Evolutionary conservation across 2,113 vertebrate species (phyloP).

Genomic region (Clarias batrachus): DNA sequence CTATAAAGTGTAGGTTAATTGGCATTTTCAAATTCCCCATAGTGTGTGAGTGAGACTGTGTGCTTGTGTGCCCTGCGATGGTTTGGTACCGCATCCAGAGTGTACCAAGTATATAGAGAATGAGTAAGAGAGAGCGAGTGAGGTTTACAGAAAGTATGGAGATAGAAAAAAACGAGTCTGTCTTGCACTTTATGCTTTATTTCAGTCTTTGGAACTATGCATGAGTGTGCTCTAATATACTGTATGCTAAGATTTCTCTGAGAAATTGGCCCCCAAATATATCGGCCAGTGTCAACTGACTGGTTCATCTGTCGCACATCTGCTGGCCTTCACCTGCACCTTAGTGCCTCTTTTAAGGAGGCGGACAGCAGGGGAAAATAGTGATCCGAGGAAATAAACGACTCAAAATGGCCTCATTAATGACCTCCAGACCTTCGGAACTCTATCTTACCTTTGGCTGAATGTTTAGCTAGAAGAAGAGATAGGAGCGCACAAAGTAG

Average conservation of each 20-base stretch:
- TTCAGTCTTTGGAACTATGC: conserved; percentile 31
- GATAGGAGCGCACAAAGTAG: background rate
- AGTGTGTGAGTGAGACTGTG: too few relatives aligned
- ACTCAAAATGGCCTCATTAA: conserved; percentile 13
- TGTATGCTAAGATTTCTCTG: conserved; percentile 21
- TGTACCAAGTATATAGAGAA: too few relatives aligned
- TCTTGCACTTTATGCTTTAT: conserved; percentile 20
- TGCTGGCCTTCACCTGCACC: background rate
- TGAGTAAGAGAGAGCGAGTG: too few relatives aligned
- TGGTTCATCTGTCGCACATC: conserved; percentile 44
- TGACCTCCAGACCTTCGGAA: conserved; percentile 32
- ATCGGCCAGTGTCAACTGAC: conserved; percentile 57
- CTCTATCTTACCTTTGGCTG: conserved; percentile 33
- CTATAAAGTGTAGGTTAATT: too few relatives aligned
- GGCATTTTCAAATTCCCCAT: too few relatives aligned
- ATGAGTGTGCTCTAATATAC: conserved; percentile 10
- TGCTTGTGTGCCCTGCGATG: too few relatives aligned
- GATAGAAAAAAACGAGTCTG: background rate
- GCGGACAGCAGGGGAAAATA: conserved; percentile 24
- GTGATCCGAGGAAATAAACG: conserved; percentile 11
- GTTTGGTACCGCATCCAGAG: too few relatives aligned
- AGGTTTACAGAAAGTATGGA: background rate
- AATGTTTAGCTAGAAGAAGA: conserved; percentile 6
- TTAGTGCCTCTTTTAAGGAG: conserved; percentile 4
- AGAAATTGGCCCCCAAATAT: conserved; percentile 47